Evolutionary conservation across 2,888 invertebrate species (phyloP), one percentile per base, ranked within the genome.

Genomic region (Palloptera scutellata): DNA sequence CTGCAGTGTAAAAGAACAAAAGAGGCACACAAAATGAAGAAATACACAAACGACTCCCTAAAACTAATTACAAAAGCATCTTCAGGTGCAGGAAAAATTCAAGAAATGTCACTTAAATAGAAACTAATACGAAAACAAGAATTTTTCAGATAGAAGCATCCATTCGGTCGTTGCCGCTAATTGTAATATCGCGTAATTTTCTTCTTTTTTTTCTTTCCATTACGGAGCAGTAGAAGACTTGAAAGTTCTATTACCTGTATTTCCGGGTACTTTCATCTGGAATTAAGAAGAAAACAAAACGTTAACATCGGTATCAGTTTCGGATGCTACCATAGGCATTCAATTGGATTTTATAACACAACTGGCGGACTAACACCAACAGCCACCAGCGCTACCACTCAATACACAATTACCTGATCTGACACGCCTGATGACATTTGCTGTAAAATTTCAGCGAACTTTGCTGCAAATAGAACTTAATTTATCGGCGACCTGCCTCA

Each of bases 401-500:
- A 55, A 69, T 69, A 72, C 72, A 75, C 72, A 78, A 78, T 87
- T 92, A 92, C 92, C 92, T 92, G 92, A 89, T 93, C 92, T 90
- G 92, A 91, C 91, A 92, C 92, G 92, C 92, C 92, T 91, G 93
- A 91, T 91, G 92, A 93, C 93, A 93, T 93, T 91, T 91, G 91
- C 91, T 77, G 78, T 78, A 75, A 66, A 77, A 75, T 78, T 53
- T 59, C 78, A 76, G 75, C 73, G 75, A 74, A 75, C 76, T 77
- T 79, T 78, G 74, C 76, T 81, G 75, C 67, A 76, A 76, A 73
- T 65, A 66, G 71, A 68, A 70, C 59, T 60, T 62, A 54, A 69
- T 67, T 61, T 67, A 67, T 66, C 59, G 58, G 66, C 59, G 61
- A 61, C 64, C 64, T 59, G 61, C 15, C 19, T 54, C 51, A 30